Percentiles rank a stretch among this genome's conserved stretches.
Conservation (phyloP, 2,797 vertebrate species). For the Sebastes elongatus region DNA sequence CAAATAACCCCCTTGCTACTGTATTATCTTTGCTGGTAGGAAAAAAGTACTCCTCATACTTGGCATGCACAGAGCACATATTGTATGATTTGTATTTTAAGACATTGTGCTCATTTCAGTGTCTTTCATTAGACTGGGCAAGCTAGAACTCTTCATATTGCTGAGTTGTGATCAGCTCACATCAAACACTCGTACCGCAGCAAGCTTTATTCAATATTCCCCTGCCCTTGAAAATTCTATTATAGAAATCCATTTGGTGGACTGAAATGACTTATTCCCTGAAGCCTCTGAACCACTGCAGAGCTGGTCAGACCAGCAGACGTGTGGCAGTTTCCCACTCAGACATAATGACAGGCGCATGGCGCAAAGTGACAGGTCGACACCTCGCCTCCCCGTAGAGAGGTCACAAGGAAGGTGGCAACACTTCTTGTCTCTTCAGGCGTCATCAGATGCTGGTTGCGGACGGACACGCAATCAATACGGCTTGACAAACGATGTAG, state of each 20-base stretch:
- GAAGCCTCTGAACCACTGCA: constrained; percentile 63
- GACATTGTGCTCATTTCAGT: constrained; percentile 30
- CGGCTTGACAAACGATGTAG: constrained; percentile 25
- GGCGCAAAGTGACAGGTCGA: constrained; percentile 57
- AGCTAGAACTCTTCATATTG: constrained; percentile 30
- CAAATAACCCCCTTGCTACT: neutral
- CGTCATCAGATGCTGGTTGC: constrained; percentile 11
- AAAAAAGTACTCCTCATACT: neutral
- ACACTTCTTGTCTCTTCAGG: constrained; percentile 35
- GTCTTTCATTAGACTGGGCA: constrained; percentile 30
- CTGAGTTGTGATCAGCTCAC: constrained; percentile 60
- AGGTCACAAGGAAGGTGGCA: constrained; percentile 46
- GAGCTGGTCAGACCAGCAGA: constrained; percentile 44
- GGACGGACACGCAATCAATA: constrained; percentile 47
- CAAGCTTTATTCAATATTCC: constrained; percentile 55
- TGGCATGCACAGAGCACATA: neutral
- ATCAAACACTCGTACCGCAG: constrained; percentile 58
- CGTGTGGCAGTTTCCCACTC: constrained; percentile 40
- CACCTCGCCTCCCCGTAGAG: constrained; percentile 45
- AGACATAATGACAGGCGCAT: constrained; percentile 44
- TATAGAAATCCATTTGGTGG: constrained; percentile 73
- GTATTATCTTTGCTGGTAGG: neutral
- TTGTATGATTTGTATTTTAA: constrained; percentile 43
- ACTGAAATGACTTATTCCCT: constrained; percentile 69
- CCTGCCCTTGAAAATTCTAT: constrained; percentile 74